Evolutionary conservation across 2,113 vertebrate genomes (phyloP).

Genomic region (Pardalotus punctatus): DNA sequence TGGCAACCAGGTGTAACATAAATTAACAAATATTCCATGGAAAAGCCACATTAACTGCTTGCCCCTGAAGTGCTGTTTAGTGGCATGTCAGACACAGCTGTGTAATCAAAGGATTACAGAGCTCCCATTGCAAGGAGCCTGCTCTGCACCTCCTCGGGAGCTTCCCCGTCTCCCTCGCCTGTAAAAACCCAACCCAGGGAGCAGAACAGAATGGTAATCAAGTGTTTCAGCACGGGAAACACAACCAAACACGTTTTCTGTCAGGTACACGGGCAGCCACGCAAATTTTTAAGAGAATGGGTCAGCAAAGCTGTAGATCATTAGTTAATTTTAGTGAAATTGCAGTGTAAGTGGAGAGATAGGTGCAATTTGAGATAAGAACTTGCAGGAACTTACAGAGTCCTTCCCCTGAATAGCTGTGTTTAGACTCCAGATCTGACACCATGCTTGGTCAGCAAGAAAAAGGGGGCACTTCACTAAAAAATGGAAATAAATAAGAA

Average conservation of each 20-base stretch:
- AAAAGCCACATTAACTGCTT: conserved; percentile 12
- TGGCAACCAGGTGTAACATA: background rate
- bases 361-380: background rate
- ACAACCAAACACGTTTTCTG: background rate
- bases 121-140: background rate
- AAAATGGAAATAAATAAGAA: background rate
- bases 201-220: background rate
- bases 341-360: background rate
- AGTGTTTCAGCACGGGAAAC: background rate
- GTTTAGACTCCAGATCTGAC: background rate
- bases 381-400: background rate
- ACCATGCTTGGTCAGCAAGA: background rate
- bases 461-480: background rate
- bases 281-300: fast-evolving
- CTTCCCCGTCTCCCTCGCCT: background rate
- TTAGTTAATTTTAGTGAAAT: background rate
- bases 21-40: background rate
- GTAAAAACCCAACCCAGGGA: background rate
- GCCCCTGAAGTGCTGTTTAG: background rate
- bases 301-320: background rate
- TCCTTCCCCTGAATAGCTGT: background rate
- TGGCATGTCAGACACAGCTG: conserved; percentile 1
- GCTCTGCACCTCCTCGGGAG: background rate
- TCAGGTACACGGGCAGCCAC: fast-evolving
- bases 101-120: conserved; percentile 31